Evolutionary conservation across 2,113 vertebrate species (phyloP).

Genomic region (Halichoeres trimaculatus): DNA sequence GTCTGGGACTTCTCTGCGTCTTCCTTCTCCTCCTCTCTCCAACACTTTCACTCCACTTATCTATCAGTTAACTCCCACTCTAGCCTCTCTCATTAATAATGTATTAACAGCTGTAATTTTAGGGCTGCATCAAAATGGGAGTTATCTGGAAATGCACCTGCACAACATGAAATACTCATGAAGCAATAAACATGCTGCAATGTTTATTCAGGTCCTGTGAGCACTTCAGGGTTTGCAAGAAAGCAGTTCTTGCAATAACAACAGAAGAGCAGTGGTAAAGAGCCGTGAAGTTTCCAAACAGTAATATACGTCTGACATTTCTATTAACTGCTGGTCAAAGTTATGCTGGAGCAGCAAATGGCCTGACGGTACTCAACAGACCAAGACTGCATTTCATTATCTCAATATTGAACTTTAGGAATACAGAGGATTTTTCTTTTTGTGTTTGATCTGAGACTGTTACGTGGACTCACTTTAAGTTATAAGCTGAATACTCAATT

Average conservation of each 20-base stretch:
- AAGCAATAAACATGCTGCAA: not conserved
- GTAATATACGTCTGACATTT: not conserved
- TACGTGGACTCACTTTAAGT: not conserved
- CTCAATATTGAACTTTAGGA: not conserved
- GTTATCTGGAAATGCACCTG: constrained; percentile 17
- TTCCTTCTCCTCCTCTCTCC: constrained; percentile 3
- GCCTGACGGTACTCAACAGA: not conserved
- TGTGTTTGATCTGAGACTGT: not conserved
- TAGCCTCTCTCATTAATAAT: constrained; percentile 43
- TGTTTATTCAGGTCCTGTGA: not conserved
- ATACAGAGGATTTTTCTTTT: not conserved
- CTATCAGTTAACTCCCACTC: constrained; percentile 28
- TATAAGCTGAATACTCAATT: not conserved
- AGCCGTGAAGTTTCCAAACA: not conserved
- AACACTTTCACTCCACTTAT: constrained; percentile 41
- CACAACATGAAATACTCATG: not conserved
- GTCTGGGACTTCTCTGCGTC: constrained; percentile 46
- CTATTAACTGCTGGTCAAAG: not conserved
- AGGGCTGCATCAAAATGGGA: constrained; percentile 25
- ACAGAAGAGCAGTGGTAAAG: not conserved
- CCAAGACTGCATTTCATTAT: not conserved
- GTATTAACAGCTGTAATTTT: constrained; percentile 47
- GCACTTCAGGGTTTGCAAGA: not conserved
- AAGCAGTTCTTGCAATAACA: not conserved
- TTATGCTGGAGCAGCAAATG: not conserved